Base-by-base conservation (phyloP, 2,797 vertebrate genomes). In the Vultur gryphus region DNA sequence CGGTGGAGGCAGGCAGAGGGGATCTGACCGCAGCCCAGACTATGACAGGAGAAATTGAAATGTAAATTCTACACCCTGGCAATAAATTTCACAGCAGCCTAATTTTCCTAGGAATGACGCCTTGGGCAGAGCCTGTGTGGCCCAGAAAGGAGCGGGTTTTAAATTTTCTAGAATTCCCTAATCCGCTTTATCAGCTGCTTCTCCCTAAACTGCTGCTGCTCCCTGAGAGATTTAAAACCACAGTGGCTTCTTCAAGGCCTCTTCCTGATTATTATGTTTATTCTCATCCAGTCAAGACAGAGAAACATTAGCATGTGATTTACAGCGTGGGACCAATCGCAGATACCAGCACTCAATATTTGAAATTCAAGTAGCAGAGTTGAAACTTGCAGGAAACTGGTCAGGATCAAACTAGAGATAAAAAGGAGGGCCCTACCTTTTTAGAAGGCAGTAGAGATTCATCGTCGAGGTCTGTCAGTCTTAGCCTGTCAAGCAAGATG, bases 221-320 rank as follows among this genome's bases (percentile, higher is more conserved):
- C 70, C 84, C 79, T 64, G 90, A 76, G 89, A 96, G 93, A 97
- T 96, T 97, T 96, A 97, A 96, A 97, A 95, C 90, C 7, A 3
- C 90, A 80, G 93, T 90, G 84, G 72, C 82, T 96, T 87, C 90
- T 92, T 75, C 94, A 84, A 97, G 97, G 89, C 79, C 84, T 59
- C 64, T 91, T 93, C 84, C 82, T 93, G 92, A 86, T 96, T 71
- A 86, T 94, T 83, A 76, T 93, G 89, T 97, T 96, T 97, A 66
- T 89, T 90, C 69, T 91, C 89, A 90, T 79, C 96, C 95, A 94
- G 94, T 96, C 94, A 97, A 96, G 93, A 93, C 94, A 96, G 92
- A 94, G 95, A 87, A 94, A 87, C 87, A 88, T 96, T 96, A 94
- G 90, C 94, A 95, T 96, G 96, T 97, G 97, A 93, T 97, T 97